Base-by-base conservation (phyloP, 2,888 invertebrate species). In the Megastigmus dorsalis region DNA sequence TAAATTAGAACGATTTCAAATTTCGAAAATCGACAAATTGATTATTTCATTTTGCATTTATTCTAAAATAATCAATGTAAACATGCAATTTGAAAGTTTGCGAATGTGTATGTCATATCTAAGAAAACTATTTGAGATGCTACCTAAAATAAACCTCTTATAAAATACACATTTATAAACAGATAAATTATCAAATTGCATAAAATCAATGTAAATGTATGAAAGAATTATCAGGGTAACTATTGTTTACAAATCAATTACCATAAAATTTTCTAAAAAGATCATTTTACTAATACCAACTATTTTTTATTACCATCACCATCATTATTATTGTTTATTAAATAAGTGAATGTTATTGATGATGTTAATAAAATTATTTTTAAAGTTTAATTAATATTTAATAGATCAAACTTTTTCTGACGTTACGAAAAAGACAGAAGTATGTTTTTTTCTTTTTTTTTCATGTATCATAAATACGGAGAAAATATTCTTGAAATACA, bases 401-500 rank as follows among this genome's bases (percentile, higher is more conserved):
- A 26, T 15, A 45, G 0, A 4, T 45, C 10, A 33, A 3, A 15
- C 9, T 57, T 57, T 57, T 15, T 38, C 20, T 36, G 7, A 57
- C 20, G 23, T 23, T 43, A 26, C 15, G 30, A 65, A 52, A 26
- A 38, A 26, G 6, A 3, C 4, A 26, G 26, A 9, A n/a, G 10
- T 30, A 43, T 54, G 10, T 33, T n/a, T 15, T 65, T 54, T 50
- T 38, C 15, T 52, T 52, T n/a, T 52, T 54, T 30, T 28, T 30
- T 54, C 30, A 9, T 18, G 10, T n/a, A n/a, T 2, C 36, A 26
- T 55, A n/a, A 18, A 59, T 59, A n/a, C n/a, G n/a, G n/a, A n/a
- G n/a, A n/a, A n/a, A n/a, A n/a, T n/a, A n/a, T n/a, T n/a, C n/a
- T n/a, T n/a, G n/a, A n/a, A n/a, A n/a, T n/a, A n/a, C n/a, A n/a